Evolutionary conservation across 1,140 invertebrate genomes (phyloP).

Genomic region (Limonius californicus): DNA sequence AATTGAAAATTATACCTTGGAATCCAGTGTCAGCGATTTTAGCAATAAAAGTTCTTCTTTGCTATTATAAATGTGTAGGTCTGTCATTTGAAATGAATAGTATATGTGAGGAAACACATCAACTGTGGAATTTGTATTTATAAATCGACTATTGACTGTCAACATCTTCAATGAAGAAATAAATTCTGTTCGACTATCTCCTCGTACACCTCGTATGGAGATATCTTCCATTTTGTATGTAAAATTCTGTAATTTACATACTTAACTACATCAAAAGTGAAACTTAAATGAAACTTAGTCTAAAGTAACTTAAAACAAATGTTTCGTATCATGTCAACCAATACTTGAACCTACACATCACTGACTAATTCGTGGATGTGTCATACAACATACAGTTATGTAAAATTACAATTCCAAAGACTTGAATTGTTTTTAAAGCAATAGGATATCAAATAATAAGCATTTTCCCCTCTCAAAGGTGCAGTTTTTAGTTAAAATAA

Average conservation of each 20-base stretch:
- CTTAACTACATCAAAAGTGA: neutral
- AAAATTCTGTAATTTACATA: constrained; percentile 54
- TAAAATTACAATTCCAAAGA: no score
- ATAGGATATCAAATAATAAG: no score
- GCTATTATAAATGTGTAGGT: constrained; percentile 58
- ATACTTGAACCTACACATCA: no score
- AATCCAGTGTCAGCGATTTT: constrained; percentile 65
- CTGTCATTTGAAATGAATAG: constrained; percentile 62
- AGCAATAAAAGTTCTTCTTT: constrained; percentile 61
- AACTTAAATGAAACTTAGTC: constrained; percentile 10
- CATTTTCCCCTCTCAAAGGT: no score
- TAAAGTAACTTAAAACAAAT: no score
- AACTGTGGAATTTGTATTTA: constrained; percentile 39
- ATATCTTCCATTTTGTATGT: constrained; percentile 66
- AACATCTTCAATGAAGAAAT: constrained; percentile 37
- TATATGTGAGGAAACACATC: constrained; percentile 54
- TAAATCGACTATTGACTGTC: constrained; percentile 51
- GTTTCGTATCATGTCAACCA: no score
- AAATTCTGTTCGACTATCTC: constrained; percentile 56
- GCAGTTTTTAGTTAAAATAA: no score
- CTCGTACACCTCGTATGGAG: constrained; percentile 61
- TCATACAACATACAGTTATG: no score
- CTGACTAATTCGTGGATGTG: no score
- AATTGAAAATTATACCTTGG: constrained; percentile 57
- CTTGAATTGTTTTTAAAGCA: no score